These are phyloP conservation scores for Fulmarus glacialis DNA, from an alignment of 2,113 vertebrate genomes.

Conservation along the genomic window DNA sequence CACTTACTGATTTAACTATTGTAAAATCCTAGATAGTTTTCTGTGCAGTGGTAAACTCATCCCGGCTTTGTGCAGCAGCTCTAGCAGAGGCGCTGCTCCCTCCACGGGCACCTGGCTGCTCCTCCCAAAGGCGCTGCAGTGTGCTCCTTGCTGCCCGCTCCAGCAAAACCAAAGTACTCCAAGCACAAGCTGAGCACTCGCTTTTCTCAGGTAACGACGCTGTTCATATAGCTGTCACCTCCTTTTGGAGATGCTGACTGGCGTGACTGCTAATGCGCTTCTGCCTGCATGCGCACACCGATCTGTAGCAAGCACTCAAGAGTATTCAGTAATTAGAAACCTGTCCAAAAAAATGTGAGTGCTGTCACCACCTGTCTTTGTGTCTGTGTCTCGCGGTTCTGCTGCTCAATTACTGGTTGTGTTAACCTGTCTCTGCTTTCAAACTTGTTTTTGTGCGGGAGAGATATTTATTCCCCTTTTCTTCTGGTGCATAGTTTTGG, in stretches of 20 bases:
- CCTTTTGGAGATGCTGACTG: neutral
- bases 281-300: neutral
- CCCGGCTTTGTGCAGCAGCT: neutral
- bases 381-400: neutral
- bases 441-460: neutral
- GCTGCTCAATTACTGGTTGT: neutral
- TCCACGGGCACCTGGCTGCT: neutral
- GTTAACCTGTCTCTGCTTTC: neutral
- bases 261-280: neutral
- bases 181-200: neutral
- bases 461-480: neutral
- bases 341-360: neutral
- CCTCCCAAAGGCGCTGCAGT: fast-evolving
- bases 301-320: neutral
- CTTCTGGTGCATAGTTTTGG: neutral
- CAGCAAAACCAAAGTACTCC: neutral
- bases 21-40: neutral
- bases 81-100: neutral
- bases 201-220: neutral
- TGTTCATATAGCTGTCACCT: neutral
- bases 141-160: neutral
- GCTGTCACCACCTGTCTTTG: neutral
- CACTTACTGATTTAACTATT: neutral
- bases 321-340: neutral
- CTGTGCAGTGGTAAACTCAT: neutral